A percentile compares a stretch with the other conserved stretches of the same genome.
phyloP scores from a whole-genome alignment of 2,113 vertebrate species.

The Xerus inauris region DNA sequence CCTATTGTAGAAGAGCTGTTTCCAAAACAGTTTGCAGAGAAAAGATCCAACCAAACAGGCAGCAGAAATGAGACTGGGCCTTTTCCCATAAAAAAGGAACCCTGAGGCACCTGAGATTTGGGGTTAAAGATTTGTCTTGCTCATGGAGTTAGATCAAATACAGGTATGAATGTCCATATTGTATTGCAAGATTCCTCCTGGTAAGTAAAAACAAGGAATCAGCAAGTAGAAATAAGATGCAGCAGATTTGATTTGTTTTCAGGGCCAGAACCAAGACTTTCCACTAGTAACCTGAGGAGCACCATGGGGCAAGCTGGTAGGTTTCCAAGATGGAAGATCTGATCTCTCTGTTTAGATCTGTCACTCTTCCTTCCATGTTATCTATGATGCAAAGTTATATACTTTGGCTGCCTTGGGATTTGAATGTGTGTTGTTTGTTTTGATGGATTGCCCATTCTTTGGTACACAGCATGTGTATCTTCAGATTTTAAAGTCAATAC shows the following conservation, averaged over 20 bases:
- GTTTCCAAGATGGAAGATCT: background rate
- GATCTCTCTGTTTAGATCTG: background rate
- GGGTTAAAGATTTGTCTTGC: background rate
- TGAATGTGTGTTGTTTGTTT: background rate
- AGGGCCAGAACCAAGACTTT: background rate
- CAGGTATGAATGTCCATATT: background rate
- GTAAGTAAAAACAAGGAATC: background rate
- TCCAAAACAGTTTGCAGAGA: background rate
- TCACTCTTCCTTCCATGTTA: background rate
- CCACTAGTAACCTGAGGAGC: background rate
- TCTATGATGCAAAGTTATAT: background rate
- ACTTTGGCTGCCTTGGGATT: background rate
- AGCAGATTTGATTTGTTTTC: background rate
- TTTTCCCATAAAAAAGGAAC: background rate
- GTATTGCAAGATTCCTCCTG: background rate
- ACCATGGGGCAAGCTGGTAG: background rate
- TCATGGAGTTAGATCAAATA: background rate
- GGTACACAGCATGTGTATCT: background rate
- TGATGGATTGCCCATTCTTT: background rate
- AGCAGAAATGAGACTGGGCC: background rate
- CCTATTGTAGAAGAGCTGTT: background rate
- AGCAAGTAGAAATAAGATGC: background rate
- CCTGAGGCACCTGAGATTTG: background rate
- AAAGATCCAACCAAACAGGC: background rate
- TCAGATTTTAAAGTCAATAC: constrained; percentile 4